Conservation (phyloP, 2,113 vertebrate species). For the Thalassoma bifasciatum region DNA sequence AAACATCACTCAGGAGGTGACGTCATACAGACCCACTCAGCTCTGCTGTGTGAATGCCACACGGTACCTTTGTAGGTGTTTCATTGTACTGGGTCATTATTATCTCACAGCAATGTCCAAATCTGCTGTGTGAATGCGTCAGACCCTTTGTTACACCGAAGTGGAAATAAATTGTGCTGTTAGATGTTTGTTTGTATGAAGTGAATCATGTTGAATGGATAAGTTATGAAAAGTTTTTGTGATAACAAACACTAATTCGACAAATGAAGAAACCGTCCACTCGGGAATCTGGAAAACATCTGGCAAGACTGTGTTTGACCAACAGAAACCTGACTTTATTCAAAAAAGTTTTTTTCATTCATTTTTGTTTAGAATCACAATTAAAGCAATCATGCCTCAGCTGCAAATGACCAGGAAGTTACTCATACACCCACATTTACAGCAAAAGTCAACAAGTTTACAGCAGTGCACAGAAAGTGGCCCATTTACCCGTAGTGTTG, state of each 20-base stretch:
- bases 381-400: too few relatives aligned
- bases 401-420: too few relatives aligned
- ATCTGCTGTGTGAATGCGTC: conserved; percentile 2
- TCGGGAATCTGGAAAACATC: background rate
- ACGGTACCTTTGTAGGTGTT: background rate
- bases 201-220: background rate
- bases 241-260: background rate
- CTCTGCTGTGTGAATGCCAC: conserved; percentile 17
- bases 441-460: too few relatives aligned
- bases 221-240: background rate
- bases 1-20: conserved; percentile 12
- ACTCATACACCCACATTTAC: too few relatives aligned
- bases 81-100: conserved; percentile 21
- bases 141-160: conserved; percentile 12
- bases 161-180: conserved; percentile 6
- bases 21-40: conserved; percentile 15
- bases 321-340: background rate
- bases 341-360: too few relatives aligned
- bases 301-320: conserved; percentile 24
- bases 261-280: background rate
- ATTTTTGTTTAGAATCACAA: too few relatives aligned
- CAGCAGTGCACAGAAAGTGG: too few relatives aligned
- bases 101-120: conserved; percentile 19
- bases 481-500: too few relatives aligned
- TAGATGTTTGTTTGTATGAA: background rate